Base-by-base conservation (phyloP, 2,113 vertebrate genomes). In the Mohoua ochrocephala region DNA sequence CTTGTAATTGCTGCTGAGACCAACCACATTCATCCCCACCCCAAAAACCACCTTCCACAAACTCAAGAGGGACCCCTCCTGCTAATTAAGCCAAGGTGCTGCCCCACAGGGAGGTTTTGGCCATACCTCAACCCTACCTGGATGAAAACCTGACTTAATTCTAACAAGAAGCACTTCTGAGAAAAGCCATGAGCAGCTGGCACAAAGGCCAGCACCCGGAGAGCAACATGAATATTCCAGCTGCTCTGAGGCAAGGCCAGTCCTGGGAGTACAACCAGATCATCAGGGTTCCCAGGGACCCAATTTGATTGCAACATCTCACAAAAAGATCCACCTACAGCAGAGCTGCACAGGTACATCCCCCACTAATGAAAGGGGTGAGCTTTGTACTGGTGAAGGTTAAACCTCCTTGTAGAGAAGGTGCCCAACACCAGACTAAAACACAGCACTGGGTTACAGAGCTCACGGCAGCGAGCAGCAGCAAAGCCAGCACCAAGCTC, bases 21-120 rank as follows among this genome's bases (percentile, higher is more conserved):
- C 57, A 84, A 69, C 44, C 53, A 52, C n/a, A 10, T 10, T 69
- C 37, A 82, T 67, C 91, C 77, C 83, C 94, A 79, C 68, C 56
- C 88, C 53, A 44, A 87, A 84, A 91, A 64, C 31, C 78, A 89
- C 93, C 74, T 68, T 71, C 52, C 73, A 84, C 84, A 94, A 64
- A 87, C 41, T 91, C 77, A 76, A 30, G 60, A 64, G 87, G 91
- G 91, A 96, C 89, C 94, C 65, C 60, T 95, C 84, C 93, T 87
- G 80, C 91, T 93, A 84, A 81, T 73, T 50, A 76, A 84, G 30
- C 71, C 14, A 2, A 37, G 89, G 57, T 65, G 81, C 84, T 83
- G 65, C 30, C 57, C 76, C 70, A 42, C 9, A 11, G 57, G 24
- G 41, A 80, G 59, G 45, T 82, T 93, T 85, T 6, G 0, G 53